These are phyloP conservation scores for Petroica traversi DNA, from an alignment of 2,113 vertebrate genomes.

Conservation along the genomic window DNA sequence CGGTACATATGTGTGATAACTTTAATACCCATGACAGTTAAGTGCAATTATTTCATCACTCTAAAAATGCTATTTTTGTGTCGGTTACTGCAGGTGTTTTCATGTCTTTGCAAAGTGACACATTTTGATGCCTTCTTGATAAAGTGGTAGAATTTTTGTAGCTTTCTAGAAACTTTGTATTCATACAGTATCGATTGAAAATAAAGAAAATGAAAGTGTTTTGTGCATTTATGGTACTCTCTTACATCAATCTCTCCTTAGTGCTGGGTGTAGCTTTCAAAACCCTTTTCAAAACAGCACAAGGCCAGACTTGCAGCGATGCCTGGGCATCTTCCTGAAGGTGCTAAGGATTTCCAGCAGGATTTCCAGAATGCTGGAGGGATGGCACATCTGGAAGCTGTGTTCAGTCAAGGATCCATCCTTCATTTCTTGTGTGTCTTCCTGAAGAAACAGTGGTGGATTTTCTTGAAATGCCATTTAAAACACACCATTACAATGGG, in stretches of 20 bases:
- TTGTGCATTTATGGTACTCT: conserved; percentile 69
- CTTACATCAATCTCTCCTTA: neutral
- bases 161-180: conserved; percentile 99
- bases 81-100: conserved; percentile 96
- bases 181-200: conserved; percentile 98
- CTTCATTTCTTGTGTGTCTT: neutral
- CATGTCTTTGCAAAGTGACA: conserved; percentile 98
- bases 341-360: too few relatives aligned
- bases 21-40: conserved; percentile 95
- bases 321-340: neutral
- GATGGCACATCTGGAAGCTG: neutral
- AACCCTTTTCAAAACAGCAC: neutral
- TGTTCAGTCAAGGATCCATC: rapidly evolving
- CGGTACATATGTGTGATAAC: conserved; percentile 97
- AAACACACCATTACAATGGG: neutral
- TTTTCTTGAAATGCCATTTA: neutral
- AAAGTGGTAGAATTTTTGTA: conserved; percentile 99
- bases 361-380: neutral
- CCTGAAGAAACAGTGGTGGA: rapidly evolving
- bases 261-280: neutral
- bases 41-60: conserved; percentile 91
- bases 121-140: conserved; percentile 99
- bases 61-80: conserved; percentile 92
- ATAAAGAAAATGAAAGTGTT: conserved; percentile 90
- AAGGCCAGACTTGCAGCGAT: neutral